Percentiles rank a stretch among this genome's conserved stretches.
Evolutionary conservation across 2,113 vertebrate genomes (phyloP).

Genomic region (Thinocorus orbignyianus): DNA sequence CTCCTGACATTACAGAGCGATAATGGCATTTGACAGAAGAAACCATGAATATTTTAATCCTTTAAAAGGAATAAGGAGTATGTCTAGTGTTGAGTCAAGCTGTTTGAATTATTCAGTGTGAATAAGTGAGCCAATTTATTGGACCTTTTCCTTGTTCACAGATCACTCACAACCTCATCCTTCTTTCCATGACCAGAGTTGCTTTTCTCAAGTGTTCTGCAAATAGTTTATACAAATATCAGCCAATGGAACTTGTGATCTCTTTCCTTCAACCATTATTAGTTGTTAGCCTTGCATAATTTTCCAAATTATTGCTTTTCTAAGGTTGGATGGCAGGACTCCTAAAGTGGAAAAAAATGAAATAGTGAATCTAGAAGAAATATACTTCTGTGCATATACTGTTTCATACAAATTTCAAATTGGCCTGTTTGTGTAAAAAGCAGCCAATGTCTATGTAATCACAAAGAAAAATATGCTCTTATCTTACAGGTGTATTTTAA

Average conservation of each 20-base stretch:
- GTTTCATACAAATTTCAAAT: neutral
- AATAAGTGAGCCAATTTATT: conserved; percentile 68
- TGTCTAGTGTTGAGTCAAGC: conserved; percentile 37
- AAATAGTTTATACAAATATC: conserved; percentile 38
- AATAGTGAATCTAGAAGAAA: neutral
- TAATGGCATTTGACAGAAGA: conserved; percentile 55
- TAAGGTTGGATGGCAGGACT: neutral
- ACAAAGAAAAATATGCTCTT: neutral
- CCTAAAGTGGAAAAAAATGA: neutral
- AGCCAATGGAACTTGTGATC: conserved; percentile 30
- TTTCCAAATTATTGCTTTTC: neutral
- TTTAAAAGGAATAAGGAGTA: conserved; percentile 41
- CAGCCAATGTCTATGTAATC: neutral
- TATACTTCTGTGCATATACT: neutral
- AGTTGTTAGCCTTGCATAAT: neutral
- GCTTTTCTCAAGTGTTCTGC: conserved; percentile 30
- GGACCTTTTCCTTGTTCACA: conserved; percentile 51
- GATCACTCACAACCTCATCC: conserved; percentile 53
- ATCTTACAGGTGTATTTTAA: neutral
- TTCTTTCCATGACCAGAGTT: conserved; percentile 38
- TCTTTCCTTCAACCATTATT: neutral
- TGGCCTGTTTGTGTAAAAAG: neutral
- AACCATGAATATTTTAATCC: conserved; percentile 62
- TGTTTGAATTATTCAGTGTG: conserved; percentile 67
- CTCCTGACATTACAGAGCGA: neutral